Evolutionary conservation across 2,113 vertebrate species (phyloP).

Genomic region (Trichechus manatus): DNA sequence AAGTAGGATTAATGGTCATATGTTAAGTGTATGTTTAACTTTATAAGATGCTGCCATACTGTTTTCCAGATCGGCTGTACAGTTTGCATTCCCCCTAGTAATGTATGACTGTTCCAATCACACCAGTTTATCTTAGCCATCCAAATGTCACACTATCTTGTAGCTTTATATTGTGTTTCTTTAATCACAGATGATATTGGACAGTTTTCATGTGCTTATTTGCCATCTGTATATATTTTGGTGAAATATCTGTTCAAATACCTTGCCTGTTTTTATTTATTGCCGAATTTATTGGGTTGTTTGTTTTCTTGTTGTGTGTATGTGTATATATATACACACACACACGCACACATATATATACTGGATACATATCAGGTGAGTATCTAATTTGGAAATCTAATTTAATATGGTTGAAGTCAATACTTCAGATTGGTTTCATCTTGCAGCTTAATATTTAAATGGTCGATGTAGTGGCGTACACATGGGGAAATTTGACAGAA

Average conservation of each 20-base stretch:
- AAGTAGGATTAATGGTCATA: not conserved
- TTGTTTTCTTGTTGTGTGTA: constrained; percentile 1
- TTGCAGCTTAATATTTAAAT: too few species aligned
- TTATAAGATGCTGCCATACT: not conserved
- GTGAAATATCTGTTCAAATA: not conserved
- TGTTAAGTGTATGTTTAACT: too few species aligned
- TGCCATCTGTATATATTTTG: too few species aligned
- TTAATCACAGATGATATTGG: not conserved
- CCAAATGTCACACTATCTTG: not conserved
- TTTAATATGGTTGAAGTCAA: not conserved
- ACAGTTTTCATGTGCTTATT: not conserved
- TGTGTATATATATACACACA: too few species aligned
- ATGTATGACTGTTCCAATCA: not conserved
- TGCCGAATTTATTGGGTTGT: not conserved
- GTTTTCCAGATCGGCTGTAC: not conserved
- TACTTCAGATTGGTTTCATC: not conserved
- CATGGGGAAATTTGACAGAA: not conserved
- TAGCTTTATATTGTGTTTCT: not conserved
- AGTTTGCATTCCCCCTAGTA: not conserved
- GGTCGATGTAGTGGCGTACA: not conserved
- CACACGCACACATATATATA: not conserved
- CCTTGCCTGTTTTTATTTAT: not conserved
- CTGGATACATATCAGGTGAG: not conserved
- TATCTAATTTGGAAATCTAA: not conserved
- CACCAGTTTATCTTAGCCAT: not conserved